phyloP scores from a whole-genome alignment of 2,113 vertebrate genomes.

The Anseranas semipalmata region DNA sequence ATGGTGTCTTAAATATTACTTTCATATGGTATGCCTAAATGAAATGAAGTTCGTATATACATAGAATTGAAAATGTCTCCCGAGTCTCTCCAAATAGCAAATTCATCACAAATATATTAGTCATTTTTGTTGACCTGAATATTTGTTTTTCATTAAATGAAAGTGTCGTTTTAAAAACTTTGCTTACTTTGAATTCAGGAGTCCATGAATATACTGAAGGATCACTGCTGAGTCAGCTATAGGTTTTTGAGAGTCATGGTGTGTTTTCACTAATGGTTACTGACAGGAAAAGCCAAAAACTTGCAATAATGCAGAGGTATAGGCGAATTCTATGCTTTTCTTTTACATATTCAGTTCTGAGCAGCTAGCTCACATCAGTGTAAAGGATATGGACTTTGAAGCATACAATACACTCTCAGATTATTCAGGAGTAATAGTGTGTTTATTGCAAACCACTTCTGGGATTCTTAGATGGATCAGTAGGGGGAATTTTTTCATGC shows the following conservation, averaged over 20 bases:
- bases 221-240: background rate
- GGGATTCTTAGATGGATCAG: background rate
- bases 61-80: background rate
- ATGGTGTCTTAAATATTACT: background rate
- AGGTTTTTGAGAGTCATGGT: background rate
- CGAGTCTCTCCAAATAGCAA: background rate
- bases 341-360: background rate
- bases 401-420: rapidly evolving
- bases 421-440: background rate
- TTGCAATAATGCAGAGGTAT: background rate
- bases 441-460: background rate
- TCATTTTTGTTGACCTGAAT: background rate
- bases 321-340: background rate
- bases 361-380: background rate
- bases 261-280: background rate
- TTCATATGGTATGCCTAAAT: background rate
- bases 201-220: background rate
- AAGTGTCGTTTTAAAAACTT: background rate
- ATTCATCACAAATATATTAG: background rate
- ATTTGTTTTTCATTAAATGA: background rate
- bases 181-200: background rate
- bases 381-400: background rate
- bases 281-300: background rate
- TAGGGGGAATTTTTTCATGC: background rate
- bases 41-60: background rate